Conservation (phyloP, 1,140 invertebrate genomes). For the Anastatus disparis region DNA sequence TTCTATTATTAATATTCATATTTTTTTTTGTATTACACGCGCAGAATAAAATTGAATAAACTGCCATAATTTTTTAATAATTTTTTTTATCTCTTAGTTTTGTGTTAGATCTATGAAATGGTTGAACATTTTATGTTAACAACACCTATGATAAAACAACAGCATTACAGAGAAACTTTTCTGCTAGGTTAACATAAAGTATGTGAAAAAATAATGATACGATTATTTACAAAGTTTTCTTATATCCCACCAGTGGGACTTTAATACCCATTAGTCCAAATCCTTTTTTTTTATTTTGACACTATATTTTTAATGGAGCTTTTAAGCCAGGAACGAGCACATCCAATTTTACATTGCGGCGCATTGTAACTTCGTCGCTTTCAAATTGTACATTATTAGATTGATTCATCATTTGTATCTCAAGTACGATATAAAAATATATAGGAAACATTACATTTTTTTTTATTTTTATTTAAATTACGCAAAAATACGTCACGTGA, state of each 20-base stretch:
- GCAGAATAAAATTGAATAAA: background rate
- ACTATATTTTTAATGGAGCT: background rate
- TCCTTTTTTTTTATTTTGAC: slow-evolving; percentile 5
- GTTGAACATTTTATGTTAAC: slow-evolving; percentile 7
- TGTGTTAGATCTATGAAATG: background rate
- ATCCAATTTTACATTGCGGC: slow-evolving; percentile 16
- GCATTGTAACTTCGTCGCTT: background rate
- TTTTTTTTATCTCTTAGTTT: slow-evolving; percentile 1
- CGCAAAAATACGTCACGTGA: slow-evolving; percentile 3
- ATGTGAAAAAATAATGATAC: slow-evolving; percentile 14
- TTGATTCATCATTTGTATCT: background rate
- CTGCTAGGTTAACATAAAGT: slow-evolving; percentile 24
- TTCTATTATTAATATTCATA: background rate
- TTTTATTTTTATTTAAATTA: background rate
- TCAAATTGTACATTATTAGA: background rate
- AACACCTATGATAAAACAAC: slow-evolving; percentile 28
- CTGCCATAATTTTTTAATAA: background rate
- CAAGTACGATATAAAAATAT: slow-evolving; percentile 21
- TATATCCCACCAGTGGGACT: background rate
- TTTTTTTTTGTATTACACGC: background rate
- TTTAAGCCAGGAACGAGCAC: slow-evolving; percentile 8
- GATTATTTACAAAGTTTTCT: slow-evolving; percentile 28
- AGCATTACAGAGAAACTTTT: slow-evolving; percentile 32
- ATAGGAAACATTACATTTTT: slow-evolving; percentile 18
- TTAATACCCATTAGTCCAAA: background rate